phyloP scores from a whole-genome alignment of 2,888 invertebrate genomes.

The Cantharis flavilabris region DNA sequence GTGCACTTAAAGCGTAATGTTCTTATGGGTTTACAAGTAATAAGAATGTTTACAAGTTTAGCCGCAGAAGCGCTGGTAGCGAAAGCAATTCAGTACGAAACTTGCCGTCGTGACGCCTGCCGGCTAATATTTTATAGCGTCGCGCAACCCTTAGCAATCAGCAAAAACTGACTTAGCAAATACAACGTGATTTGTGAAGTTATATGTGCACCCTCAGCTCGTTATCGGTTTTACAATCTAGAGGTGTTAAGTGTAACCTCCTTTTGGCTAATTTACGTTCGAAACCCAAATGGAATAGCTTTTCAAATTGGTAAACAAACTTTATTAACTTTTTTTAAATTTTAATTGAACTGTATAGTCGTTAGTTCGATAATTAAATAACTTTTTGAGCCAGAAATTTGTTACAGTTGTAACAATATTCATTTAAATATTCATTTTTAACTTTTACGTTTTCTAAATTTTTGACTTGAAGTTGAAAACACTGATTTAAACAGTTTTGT shows the following conservation, averaged over 20 bases:
- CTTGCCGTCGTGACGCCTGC: conserved; percentile 27
- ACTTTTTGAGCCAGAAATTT: neutral
- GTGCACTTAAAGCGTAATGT: conserved; percentile 18
- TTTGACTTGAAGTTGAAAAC: neutral
- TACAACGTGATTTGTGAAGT: conserved; percentile 14
- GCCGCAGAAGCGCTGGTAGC: conserved; percentile 28
- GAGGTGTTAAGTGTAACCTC: conserved; percentile 17
- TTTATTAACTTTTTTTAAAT: conserved; percentile 1
- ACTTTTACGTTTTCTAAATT: neutral
- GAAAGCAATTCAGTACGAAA: conserved; percentile 22
- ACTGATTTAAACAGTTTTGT: neutral
- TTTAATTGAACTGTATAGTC: neutral
- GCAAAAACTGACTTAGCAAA: conserved; percentile 25
- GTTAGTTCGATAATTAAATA: neutral
- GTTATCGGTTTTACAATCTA: conserved; percentile 15
- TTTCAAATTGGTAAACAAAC: conserved; percentile 1
- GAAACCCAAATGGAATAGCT: neutral
- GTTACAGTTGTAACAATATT: neutral
- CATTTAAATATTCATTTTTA: neutral
- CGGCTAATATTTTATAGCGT: conserved; percentile 23
- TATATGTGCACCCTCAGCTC: conserved; percentile 14
- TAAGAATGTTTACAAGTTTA: conserved; percentile 25
- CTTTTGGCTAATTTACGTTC: neutral
- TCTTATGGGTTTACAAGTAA: conserved; percentile 26
- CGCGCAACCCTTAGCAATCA: conserved; percentile 25